These are phyloP conservation scores for Rutpela maculata DNA, from an alignment of 2,888 invertebrate species.

Conservation along the genomic window DNA sequence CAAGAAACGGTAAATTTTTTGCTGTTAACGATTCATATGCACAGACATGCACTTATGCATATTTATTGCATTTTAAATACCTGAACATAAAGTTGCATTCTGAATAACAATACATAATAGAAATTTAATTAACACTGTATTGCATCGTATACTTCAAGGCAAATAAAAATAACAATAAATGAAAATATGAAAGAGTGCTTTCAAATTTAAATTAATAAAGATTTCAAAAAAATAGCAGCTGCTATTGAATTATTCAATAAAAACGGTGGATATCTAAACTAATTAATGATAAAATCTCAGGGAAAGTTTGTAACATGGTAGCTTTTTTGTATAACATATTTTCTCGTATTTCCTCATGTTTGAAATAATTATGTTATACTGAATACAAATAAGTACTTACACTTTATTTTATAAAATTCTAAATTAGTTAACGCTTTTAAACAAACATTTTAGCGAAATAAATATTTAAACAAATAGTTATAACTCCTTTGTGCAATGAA, in stretches of 20 bases:
- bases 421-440: too few relatives aligned
- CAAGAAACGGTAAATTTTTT: too few relatives aligned
- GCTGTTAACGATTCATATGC: background rate
- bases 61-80: constrained; percentile 24
- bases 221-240: background rate
- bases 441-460: too few relatives aligned
- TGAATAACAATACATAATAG: constrained; percentile 19
- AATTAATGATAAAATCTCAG: background rate
- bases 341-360: too few relatives aligned
- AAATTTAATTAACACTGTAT: background rate
- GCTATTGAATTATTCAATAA: background rate
- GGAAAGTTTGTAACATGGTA: background rate
- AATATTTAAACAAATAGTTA: background rate
- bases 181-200: background rate
- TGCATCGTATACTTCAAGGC: background rate
- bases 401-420: too few relatives aligned
- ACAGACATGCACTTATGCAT: background rate
- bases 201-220: background rate
- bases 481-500: too few relatives aligned
- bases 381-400: background rate
- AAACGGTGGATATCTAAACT: background rate
- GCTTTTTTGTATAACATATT: too few relatives aligned
- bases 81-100: background rate
- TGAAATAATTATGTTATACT: too few relatives aligned
- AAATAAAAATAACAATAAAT: background rate